phyloP scores from a whole-genome alignment of 35 echinoderm and acorn worm genomes.

The Amphiura filiformis region DNA sequence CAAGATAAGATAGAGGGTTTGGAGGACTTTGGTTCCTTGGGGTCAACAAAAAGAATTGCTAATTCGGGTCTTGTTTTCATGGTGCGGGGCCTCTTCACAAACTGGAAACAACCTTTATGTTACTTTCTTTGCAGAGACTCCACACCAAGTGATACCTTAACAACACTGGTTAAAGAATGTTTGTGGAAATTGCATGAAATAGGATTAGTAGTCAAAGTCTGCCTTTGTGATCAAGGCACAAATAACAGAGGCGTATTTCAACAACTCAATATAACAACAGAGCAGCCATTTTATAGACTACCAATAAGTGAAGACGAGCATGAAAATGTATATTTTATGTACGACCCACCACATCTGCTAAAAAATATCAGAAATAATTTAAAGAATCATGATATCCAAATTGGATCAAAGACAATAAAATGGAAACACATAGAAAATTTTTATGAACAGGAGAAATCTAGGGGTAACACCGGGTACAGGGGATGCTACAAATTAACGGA shows the following conservation, averaged over 20 bases:
- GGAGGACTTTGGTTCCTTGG: slow-evolving; percentile 52
- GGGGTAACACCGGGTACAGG: not conserved
- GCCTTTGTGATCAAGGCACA: slow-evolving; percentile 61
- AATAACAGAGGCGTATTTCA: slow-evolving; percentile 34
- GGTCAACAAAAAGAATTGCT: slow-evolving; percentile 21
- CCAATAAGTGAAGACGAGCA: slow-evolving; percentile 23
- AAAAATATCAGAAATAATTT: slow-evolving; percentile 51
- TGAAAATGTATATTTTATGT: slow-evolving; percentile 42
- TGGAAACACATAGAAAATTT: slow-evolving; percentile 15
- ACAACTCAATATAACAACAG: slow-evolving; percentile 24
- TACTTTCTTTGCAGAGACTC: slow-evolving; percentile 37
- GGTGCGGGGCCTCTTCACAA: slow-evolving; percentile 34
- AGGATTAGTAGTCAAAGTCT: slow-evolving; percentile 35
- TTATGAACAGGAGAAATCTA: slow-evolving; percentile 28
- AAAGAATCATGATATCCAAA: slow-evolving; percentile 35
- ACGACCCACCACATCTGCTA: slow-evolving; percentile 58
- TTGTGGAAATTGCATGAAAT: slow-evolving; percentile 24
- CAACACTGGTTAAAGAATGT: slow-evolving; percentile 40
- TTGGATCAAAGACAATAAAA: too few relatives aligned
- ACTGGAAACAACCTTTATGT: slow-evolving; percentile 58
- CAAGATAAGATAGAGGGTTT: slow-evolving; percentile 63
- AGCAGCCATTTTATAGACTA: slow-evolving; percentile 31
- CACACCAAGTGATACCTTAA: not conserved
- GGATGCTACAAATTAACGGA: not conserved
- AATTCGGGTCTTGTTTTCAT: slow-evolving; percentile 63